phyloP scores from a whole-genome alignment of 1,140 invertebrate species.

The silkworm (Bombyx mori) region DNA sequence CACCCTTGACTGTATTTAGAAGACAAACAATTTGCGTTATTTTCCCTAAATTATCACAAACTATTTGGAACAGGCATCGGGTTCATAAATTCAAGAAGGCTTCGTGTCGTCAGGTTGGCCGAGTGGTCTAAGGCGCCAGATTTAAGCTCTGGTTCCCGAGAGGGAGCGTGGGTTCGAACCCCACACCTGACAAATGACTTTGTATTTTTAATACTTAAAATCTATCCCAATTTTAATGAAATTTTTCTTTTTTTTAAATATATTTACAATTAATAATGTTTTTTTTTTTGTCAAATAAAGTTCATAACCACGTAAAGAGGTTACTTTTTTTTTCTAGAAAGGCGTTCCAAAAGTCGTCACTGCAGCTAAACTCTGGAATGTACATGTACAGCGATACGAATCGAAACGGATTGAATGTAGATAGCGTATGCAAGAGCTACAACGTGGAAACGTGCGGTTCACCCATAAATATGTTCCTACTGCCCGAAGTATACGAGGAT shows the following conservation, averaged over 20 bases:
- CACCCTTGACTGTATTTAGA: too few relatives aligned
- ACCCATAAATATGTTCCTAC: slow-evolving; percentile 80
- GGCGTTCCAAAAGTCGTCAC: slow-evolving; percentile 79
- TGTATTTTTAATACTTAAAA: neutral
- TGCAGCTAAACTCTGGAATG: slow-evolving; percentile 79
- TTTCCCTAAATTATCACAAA: too few relatives aligned
- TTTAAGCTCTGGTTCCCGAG: slow-evolving; percentile 4
- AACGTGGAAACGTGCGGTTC: slow-evolving; percentile 69
- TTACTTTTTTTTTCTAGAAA: slow-evolving; percentile 62
- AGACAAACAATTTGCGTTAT: too few relatives aligned
- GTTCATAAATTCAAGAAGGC: neutral
- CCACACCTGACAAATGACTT: slow-evolving; percentile 5
- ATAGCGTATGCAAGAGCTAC: slow-evolving; percentile 71
- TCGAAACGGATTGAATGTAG: slow-evolving; percentile 57
- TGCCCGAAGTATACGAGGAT: slow-evolving; percentile 75
- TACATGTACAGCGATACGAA: slow-evolving; percentile 72
- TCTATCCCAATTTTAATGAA: neutral
- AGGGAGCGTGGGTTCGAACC: slow-evolving; percentile 5
- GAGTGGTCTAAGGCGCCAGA: neutral
- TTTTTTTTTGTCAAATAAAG: too few relatives aligned
- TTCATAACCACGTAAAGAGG: neutral
- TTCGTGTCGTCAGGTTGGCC: slow-evolving; percentile 1
- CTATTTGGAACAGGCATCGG: too few relatives aligned
- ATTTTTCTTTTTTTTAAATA: neutral
- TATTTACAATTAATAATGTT: neutral